Evolutionary conservation across 1,140 invertebrate genomes (phyloP).

Genomic region (Tetragonula clypearis): DNA sequence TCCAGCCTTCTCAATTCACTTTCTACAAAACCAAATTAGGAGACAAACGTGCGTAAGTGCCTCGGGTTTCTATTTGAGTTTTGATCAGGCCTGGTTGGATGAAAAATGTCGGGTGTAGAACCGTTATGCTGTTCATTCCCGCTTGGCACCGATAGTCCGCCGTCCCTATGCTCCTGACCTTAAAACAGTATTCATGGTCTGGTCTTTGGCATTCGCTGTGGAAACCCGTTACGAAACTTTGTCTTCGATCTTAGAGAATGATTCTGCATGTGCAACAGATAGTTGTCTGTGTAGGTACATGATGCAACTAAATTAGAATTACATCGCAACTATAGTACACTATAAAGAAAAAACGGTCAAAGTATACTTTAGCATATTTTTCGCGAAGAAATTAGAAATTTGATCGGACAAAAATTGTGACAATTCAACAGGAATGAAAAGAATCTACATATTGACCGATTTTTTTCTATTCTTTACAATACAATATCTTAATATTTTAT

Average conservation of each 20-base stretch:
- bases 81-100: neutral
- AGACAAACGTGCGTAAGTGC: neutral
- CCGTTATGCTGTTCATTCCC: conserved; percentile 12
- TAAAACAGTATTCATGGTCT: conserved; percentile 29
- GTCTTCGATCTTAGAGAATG: neutral
- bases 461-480: no score
- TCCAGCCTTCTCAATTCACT: conserved; percentile 28
- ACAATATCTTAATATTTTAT: no score
- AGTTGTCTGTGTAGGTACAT: no score
- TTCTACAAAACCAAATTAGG: conserved; percentile 22
- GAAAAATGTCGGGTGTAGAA: conserved; percentile 3
- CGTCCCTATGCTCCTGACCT: conserved; percentile 10
- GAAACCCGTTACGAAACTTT: conserved; percentile 20
- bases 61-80: no score
- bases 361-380: no score
- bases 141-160: conserved; percentile 1
- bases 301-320: no score
- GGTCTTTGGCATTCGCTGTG: neutral
- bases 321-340: no score
- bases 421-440: no score
- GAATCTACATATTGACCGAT: no score
- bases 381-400: no score
- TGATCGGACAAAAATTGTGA: no score
- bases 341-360: no score
- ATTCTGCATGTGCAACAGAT: neutral